A percentile compares a stretch with the other conserved stretches of the same genome.
phyloP scores from a whole-genome alignment of 2,888 invertebrate genomes.

The Zelleria hepariella region DNA sequence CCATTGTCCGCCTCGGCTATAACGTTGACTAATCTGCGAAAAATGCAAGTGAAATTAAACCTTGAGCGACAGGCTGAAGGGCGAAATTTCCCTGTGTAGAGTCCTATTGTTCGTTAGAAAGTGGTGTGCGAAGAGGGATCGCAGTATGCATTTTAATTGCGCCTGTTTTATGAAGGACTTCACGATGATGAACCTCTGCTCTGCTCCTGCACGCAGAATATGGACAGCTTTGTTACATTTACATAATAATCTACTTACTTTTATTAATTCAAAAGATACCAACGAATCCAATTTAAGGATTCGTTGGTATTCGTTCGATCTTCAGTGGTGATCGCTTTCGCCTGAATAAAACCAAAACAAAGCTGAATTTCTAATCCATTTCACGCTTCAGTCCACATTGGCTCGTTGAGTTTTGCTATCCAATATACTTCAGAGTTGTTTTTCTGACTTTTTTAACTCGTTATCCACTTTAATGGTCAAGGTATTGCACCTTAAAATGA shows the following conservation, averaged over 20 bases:
- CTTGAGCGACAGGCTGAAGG: constrained; percentile 21
- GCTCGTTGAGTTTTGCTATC: background rate
- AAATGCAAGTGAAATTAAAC: constrained; percentile 13
- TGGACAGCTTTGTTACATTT: background rate
- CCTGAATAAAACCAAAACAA: background rate
- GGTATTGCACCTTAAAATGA: background rate
- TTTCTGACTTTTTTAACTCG: background rate
- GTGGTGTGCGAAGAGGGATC: constrained; percentile 40
- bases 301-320: too few relatives aligned
- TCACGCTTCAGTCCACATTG: background rate
- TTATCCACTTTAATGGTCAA: background rate
- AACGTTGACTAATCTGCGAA: constrained; percentile 8
- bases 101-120: constrained; percentile 46
- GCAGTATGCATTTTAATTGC: constrained; percentile 45
- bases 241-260: background rate
- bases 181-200: background rate
- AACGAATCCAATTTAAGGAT: background rate
- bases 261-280: background rate
- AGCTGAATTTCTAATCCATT: background rate
- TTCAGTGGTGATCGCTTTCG: background rate
- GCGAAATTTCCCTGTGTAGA: constrained; percentile 18
- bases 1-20: constrained; percentile 14
- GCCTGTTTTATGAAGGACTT: constrained; percentile 12
- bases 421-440: background rate
- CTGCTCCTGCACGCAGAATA: background rate